Evolutionary conservation across 2,113 vertebrate genomes (phyloP), one percentile per base, ranked within the genome.

Genomic region (Anarrhichthys ocellatus): DNA sequence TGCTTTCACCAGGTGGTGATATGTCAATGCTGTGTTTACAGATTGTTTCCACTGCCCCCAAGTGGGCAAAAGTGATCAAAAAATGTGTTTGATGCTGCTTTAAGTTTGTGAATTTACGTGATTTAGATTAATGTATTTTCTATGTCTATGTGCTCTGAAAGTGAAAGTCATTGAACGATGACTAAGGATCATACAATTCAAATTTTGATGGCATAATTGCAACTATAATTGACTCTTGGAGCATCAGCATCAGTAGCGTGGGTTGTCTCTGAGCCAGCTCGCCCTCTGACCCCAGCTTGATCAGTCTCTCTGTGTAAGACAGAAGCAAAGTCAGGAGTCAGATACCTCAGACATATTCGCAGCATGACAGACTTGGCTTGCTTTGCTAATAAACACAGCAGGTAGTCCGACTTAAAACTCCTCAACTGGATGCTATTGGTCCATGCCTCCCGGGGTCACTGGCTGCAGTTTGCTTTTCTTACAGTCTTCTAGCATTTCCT

Each of bases 391-490:
- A 59, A 82, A 81, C 63, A 69, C 54, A 52, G 29, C 64, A 67
- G 58, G 29, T 63, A 10, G 56, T 72, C 80, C 61, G 20, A 58
- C 63, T 50, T 74, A 17, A 6, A 40, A 36, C 13, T 27, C 46
- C 69, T 44, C 61, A 48, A 15, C 42, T 34, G 32, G 46, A 67
- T 58, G 54, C 27, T 40, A 74, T 24, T 67, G 72, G 44, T 66
- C 29, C 36, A 9, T 40, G 50, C 44, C 75, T 69, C 38, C 67
- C 13, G 2, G 29, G 40, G 63, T 76, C 82, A 46, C 17, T 15
- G 74, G 27, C 52, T 64, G 66, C 1, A 20, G 6, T 65, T 79
- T 84, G 64, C 34, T 76, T 86, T 86, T 68, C 69, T 42, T 56
- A 70, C 50, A 24, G 5, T 69, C 65, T 10, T 80, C 44, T 1